phyloP scores from a whole-genome alignment of 2,797 vertebrate genomes.

The Morus bassanus region DNA sequence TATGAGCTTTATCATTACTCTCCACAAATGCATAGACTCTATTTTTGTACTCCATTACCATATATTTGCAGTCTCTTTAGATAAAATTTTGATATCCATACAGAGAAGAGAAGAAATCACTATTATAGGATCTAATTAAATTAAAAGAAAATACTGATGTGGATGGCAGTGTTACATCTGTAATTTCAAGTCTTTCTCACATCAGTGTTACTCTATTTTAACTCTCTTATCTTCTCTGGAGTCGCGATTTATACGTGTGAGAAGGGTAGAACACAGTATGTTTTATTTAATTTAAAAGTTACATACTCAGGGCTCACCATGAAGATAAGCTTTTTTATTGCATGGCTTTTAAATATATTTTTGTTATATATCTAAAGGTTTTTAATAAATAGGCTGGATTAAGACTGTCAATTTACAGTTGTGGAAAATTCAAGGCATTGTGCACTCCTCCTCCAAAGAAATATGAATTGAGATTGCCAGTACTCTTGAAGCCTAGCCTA shows the following conservation, averaged over 20 bases:
- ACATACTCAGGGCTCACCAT: background rate
- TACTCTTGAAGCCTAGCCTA: background rate
- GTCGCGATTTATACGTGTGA: background rate
- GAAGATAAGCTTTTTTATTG: background rate
- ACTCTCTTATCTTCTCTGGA: background rate
- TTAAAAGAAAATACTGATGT: background rate
- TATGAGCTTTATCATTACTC: slow-evolving; percentile 15
- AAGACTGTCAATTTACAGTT: background rate
- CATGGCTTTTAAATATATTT: background rate
- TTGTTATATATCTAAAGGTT: background rate
- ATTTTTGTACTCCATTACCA: slow-evolving; percentile 20
- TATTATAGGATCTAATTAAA: background rate
- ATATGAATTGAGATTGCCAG: background rate
- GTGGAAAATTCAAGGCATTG: background rate
- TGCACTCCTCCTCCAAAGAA: background rate
- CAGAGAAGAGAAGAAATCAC: background rate
- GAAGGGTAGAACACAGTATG: background rate
- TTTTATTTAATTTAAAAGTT: slow-evolving; percentile 7
- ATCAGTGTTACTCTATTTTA: background rate
- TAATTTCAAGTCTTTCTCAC: background rate
- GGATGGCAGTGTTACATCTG: background rate
- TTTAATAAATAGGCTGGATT: background rate
- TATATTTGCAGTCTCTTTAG: slow-evolving; percentile 28
- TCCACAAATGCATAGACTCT: background rate
- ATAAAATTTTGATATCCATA: background rate